Conservation (phyloP, 2,888 invertebrate species). For the Chirona hameri region DNA sequence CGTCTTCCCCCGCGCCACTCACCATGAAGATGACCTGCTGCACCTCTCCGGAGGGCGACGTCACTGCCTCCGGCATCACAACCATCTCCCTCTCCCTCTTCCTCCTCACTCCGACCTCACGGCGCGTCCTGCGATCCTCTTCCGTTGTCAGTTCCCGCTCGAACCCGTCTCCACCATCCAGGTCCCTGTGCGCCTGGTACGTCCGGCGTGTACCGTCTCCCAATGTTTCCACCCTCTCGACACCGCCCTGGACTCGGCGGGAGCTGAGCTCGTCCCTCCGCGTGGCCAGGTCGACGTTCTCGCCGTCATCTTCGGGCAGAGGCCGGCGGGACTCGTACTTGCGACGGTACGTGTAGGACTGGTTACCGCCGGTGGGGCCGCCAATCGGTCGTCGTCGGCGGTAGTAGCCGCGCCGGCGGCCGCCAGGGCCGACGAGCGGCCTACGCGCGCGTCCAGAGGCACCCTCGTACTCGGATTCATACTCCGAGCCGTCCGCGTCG, state of each 20-base stretch:
- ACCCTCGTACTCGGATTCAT: neutral
- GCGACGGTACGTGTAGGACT: neutral
- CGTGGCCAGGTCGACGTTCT: neutral
- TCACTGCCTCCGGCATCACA: conserved; percentile 39
- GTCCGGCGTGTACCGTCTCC: neutral
- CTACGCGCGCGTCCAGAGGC: neutral
- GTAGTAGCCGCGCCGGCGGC: conserved; percentile 24
- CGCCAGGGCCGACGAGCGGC: neutral
- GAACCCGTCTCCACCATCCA: neutral
- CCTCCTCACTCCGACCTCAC: conserved; percentile 33
- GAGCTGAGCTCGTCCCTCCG: neutral
- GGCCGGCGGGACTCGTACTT: conserved; percentile 8
- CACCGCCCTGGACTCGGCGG: neutral
- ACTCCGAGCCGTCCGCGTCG: neutral
- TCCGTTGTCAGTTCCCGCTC: neutral
- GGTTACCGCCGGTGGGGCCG: conserved; percentile 13
- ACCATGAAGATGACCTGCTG: neutral
- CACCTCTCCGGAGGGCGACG: conserved; percentile 5
- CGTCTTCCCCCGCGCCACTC: neutral
- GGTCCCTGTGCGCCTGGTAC: neutral
- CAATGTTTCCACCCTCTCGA: neutral
- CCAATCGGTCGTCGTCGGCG: neutral
- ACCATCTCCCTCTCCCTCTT: conserved; percentile 38
- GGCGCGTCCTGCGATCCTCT: neutral
- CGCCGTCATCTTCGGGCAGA: neutral